Conservation (phyloP, 2,113 vertebrate genomes). For the Grantiella picta region DNA sequence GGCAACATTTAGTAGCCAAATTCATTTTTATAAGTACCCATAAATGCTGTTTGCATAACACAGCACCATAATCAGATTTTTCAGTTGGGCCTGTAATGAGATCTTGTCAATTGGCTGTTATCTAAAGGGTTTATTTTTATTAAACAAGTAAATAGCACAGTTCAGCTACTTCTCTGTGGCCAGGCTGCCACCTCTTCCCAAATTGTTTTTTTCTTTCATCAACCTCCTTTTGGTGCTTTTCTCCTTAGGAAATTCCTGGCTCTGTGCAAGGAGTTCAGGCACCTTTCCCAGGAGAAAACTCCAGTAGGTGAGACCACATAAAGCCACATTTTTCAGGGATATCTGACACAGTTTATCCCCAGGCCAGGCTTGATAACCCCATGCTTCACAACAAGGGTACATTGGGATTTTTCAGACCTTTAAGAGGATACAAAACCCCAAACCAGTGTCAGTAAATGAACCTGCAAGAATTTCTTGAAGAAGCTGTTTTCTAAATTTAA, state of each 20-base stretch:
- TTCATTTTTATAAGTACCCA: neutral
- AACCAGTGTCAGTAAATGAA: neutral
- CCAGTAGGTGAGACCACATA: neutral
- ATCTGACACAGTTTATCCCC: neutral
- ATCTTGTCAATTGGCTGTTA: neutral
- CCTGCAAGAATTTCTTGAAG: neutral
- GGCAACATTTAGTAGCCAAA: neutral
- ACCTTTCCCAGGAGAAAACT: neutral
- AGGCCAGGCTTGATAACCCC: neutral
- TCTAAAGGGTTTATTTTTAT: neutral
- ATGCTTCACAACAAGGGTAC: accelerated
- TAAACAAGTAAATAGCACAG: neutral
- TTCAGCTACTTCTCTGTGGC: neutral
- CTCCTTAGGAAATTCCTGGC: neutral
- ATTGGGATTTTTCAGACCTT: neutral
- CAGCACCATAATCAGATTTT: neutral
- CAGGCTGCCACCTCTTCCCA: neutral
- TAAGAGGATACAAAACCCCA: neutral
- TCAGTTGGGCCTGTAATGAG: neutral
- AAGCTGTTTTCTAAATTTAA: neutral
- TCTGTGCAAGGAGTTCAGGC: neutral
- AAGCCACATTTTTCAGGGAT: neutral
- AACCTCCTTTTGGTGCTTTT: neutral
- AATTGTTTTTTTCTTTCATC: accelerated
- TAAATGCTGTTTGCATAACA: constrained; percentile 13